A percentile compares a stretch with the other conserved stretches of the same genome.
These are phyloP conservation scores for Steinernema scapterisci DNA, from an alignment of 2,888 invertebrate species.

Conservation along the genomic window DNA sequence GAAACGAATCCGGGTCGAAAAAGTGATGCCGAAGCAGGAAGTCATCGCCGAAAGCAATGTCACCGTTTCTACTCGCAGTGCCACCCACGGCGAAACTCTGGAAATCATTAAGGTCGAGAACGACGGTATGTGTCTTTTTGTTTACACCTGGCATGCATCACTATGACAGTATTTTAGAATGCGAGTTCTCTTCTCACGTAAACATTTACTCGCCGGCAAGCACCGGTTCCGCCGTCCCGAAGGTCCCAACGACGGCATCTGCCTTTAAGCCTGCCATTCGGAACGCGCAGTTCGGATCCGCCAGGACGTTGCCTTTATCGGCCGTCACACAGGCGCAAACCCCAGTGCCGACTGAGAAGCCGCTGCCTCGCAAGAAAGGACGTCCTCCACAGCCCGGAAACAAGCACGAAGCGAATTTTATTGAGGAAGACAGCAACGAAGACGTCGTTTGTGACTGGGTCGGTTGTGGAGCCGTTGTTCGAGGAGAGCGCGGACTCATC, in stretches of 20 bases:
- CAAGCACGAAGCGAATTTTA: slow-evolving; percentile 9
- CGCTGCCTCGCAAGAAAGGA: slow-evolving; percentile 14
- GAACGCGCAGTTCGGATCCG: background rate
- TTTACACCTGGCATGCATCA: background rate
- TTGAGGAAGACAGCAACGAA: slow-evolving; percentile 46
- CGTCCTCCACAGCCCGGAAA: slow-evolving; percentile 15
- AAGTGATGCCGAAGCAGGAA: background rate
- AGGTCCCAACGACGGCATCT: background rate
- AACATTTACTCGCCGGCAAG: background rate
- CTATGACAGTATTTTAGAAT: background rate
- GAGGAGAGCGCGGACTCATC: slow-evolving; percentile 5
- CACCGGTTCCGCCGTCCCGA: background rate
- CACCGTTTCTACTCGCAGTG: background rate
- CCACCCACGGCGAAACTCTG: slow-evolving; percentile 2
- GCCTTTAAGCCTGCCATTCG: background rate
- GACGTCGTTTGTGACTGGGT: slow-evolving; percentile 50
- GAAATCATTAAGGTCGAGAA: slow-evolving; percentile 13
- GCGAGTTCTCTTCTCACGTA: background rate
- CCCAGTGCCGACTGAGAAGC: background rate
- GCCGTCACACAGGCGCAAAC: background rate
- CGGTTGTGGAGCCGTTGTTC: slow-evolving; percentile 37
- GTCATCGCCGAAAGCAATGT: background rate
- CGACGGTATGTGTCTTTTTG: background rate
- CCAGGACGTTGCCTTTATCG: background rate
- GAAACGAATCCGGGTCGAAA: background rate